A percentile compares a stretch with the other conserved stretches of the same genome.
These are phyloP conservation scores for Odontomachus brunneus DNA, from an alignment of 1,140 invertebrate species.

Conservation along the genomic window DNA sequence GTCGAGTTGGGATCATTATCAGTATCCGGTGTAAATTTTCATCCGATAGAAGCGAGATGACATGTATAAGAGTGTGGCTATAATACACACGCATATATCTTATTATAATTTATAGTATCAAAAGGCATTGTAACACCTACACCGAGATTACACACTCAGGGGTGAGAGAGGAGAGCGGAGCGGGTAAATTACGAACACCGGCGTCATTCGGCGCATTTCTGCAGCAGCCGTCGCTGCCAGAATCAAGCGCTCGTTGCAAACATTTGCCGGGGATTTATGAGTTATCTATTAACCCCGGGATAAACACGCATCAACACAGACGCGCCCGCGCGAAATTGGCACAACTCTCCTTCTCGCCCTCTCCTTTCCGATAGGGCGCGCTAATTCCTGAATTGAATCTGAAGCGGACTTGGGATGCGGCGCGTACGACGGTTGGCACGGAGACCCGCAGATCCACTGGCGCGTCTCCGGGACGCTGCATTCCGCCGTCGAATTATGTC, in stretches of 20 bases:
- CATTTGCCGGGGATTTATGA: conserved; percentile 29
- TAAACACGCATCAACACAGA: not conserved
- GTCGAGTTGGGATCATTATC: too few relatives aligned
- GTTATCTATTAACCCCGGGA: conserved; percentile 19
- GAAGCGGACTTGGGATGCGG: not conserved
- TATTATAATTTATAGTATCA: not conserved
- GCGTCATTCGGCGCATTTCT: not conserved
- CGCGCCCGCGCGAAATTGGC: conserved; percentile 2
- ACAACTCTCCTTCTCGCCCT: not conserved
- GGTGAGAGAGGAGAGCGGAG: too few relatives aligned
- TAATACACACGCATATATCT: too few relatives aligned
- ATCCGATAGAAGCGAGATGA: not conserved
- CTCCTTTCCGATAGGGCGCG: too few relatives aligned
- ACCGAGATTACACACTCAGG: not conserved
- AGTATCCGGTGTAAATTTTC: not conserved
- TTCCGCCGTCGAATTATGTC: conserved; percentile 23
- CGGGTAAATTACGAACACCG: not conserved
- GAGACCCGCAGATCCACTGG: conserved; percentile 2
- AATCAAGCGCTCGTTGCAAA: conserved; percentile 19
- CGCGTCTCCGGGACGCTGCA: not conserved
- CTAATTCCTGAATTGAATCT: conserved; percentile 45
- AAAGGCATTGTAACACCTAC: not conserved
- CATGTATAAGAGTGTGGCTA: too few relatives aligned
- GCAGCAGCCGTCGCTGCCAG: not conserved
- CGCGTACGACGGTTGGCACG: conserved; percentile 35